Percentiles rank a stretch among this genome's conserved stretches.
These are phyloP conservation scores for Anoplolepis gracilipes DNA, from an alignment of 1,140 invertebrate species.

Conservation along the genomic window DNA sequence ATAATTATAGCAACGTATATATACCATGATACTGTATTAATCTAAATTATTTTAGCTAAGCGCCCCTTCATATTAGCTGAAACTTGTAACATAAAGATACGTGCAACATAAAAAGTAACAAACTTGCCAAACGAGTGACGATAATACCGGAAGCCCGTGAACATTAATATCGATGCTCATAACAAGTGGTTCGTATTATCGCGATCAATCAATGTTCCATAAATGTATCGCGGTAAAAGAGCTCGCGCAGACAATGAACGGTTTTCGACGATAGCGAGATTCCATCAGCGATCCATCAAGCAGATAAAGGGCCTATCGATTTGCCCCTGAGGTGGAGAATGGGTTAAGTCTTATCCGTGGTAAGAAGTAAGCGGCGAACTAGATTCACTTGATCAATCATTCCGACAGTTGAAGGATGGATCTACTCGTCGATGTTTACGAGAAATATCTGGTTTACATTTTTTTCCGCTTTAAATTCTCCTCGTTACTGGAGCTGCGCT, in stretches of 20 bases:
- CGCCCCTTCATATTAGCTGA: not conserved
- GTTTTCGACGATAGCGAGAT: slow-evolving; percentile 70
- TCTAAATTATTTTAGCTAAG: not conserved
- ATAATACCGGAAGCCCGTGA: slow-evolving; percentile 46
- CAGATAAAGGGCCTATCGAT: slow-evolving; percentile 75
- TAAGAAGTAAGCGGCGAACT: slow-evolving; percentile 71
- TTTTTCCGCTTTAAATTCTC: slow-evolving; percentile 63
- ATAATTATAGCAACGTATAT: not conserved
- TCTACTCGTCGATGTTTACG: slow-evolving; percentile 66
- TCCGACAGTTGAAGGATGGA: slow-evolving; percentile 74
- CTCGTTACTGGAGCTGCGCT: slow-evolving; percentile 45
- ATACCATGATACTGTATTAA: not conserved
- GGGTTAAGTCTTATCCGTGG: slow-evolving; percentile 71
- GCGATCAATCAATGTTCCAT: slow-evolving; percentile 57
- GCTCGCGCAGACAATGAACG: slow-evolving; percentile 55
- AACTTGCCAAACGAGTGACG: not conserved
- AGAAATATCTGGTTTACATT: slow-evolving; percentile 62
- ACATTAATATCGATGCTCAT: slow-evolving; percentile 6
- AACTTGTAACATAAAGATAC: not conserved
- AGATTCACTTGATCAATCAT: slow-evolving; percentile 77
- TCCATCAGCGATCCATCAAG: slow-evolving; percentile 76
- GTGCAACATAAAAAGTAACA: too few relatives aligned
- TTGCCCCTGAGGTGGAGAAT: slow-evolving; percentile 63
- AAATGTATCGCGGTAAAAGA: slow-evolving; percentile 24
- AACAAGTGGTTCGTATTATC: slow-evolving; percentile 40